Evolutionary conservation across 1,140 invertebrate genomes (phyloP).

Genomic region (Gryon sp.): DNA sequence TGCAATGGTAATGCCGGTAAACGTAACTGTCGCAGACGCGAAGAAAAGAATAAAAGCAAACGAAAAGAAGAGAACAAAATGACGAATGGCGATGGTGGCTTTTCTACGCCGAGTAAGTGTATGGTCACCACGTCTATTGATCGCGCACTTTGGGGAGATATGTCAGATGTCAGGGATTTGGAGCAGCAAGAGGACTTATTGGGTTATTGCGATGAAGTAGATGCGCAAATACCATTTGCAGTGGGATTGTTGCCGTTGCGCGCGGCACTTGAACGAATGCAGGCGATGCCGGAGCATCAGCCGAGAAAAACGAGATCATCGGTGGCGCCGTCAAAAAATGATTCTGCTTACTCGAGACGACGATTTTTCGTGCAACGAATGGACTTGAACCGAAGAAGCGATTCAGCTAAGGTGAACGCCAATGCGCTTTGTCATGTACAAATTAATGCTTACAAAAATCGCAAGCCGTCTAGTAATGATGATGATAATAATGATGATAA

Average conservation of each 20-base stretch:
- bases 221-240: conserved; percentile 78
- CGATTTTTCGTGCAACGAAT: conserved; percentile 58
- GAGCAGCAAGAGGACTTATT: conserved; percentile 61
- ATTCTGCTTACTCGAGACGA: conserved; percentile 64
- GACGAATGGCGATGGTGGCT: conserved; percentile 4
- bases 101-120: conserved; percentile 24
- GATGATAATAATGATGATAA: no score
- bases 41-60: conserved; percentile 38
- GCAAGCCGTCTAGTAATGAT: no score
- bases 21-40: conserved; percentile 32
- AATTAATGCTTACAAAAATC: conserved; percentile 74
- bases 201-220: conserved; percentile 70
- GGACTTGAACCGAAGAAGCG: conserved; percentile 60
- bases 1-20: conserved; percentile 28
- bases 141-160: conserved; percentile 76
- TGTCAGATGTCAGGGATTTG: conserved; percentile 74
- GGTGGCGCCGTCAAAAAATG: conserved; percentile 68
- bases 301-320: conserved; percentile 78
- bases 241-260: conserved; percentile 77
- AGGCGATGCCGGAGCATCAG: conserved; percentile 78
- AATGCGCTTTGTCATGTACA: conserved; percentile 76
- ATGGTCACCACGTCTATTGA: conserved; percentile 66
- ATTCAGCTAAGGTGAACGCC: conserved; percentile 59
- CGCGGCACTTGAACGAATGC: conserved; percentile 78
- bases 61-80: conserved; percentile 46